phyloP scores from a whole-genome alignment of 23 tunicate species.

The Styela plicata region DNA sequence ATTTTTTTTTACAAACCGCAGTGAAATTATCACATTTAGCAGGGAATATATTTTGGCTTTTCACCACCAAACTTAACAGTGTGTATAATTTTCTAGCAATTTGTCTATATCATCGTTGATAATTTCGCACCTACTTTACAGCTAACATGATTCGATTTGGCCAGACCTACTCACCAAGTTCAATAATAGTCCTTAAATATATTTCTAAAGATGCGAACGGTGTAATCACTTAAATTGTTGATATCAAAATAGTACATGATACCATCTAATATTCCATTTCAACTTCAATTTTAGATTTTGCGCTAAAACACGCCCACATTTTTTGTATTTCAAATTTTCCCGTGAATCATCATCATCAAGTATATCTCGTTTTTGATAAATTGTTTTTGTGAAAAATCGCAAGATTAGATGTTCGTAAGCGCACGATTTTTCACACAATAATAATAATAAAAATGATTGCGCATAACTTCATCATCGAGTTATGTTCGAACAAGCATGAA shows the following conservation, averaged over 20 bases:
- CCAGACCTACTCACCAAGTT: not conserved
- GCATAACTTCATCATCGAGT: not conserved
- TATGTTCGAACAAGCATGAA: not conserved
- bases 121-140: not conserved
- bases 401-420: not conserved
- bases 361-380: not conserved
- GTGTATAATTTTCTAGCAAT: too few relatives aligned
- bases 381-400: not conserved
- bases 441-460: not conserved
- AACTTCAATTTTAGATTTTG: too few relatives aligned
- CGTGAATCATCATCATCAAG: not conserved
- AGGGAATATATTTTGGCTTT: too few relatives aligned
- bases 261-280: too few relatives aligned
- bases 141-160: not conserved
- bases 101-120: too few relatives aligned
- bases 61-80: too few relatives aligned
- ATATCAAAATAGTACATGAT: too few relatives aligned
- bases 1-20: too few relatives aligned
- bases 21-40: too few relatives aligned
- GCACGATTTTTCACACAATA: not conserved
- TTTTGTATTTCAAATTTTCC: not conserved
- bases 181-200: not conserved
- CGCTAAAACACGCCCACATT: not conserved
- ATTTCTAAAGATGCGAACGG: not conserved
- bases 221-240: not conserved